phyloP scores from a whole-genome alignment of 2,888 invertebrate genomes.

The Megamerina dolium region DNA sequence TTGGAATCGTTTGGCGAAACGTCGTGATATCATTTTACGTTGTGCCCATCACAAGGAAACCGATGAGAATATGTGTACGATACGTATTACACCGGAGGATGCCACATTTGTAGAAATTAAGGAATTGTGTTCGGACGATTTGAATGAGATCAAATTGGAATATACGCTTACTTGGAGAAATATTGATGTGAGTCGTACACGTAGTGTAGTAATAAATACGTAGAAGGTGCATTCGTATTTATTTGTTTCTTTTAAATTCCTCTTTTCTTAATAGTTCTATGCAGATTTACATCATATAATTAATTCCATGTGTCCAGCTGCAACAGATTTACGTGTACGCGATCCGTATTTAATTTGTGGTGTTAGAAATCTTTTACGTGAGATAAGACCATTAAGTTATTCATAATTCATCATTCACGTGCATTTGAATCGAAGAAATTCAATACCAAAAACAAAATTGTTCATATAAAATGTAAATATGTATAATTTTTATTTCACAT shows the following conservation, averaged over 20 bases:
- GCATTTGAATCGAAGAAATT: too few species aligned
- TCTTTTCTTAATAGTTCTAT: constrained; percentile 24
- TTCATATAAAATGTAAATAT: too few species aligned
- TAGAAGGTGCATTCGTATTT: not conserved
- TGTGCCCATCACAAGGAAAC: constrained; percentile 29
- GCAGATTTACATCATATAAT: constrained; percentile 40
- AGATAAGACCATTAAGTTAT: constrained; percentile 37
- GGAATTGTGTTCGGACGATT: constrained; percentile 35
- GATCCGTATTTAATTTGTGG: constrained; percentile 27
- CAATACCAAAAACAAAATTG: too few species aligned
- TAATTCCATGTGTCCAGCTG: constrained; percentile 26
- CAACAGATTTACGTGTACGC: constrained; percentile 25
- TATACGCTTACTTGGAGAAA: constrained; percentile 40
- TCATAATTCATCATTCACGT: too few species aligned
- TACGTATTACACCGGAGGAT: constrained; percentile 37
- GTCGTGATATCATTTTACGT: constrained; percentile 34
- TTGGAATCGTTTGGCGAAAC: constrained; percentile 42
- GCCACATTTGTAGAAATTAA: constrained; percentile 36
- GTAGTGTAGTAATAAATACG: not conserved
- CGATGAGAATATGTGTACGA: constrained; percentile 25
- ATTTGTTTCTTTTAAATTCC: too few species aligned
- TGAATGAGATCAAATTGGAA: constrained; percentile 29
- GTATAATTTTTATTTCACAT: too few species aligned
- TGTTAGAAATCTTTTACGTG: constrained; percentile 30
- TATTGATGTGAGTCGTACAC: constrained; percentile 29